Base-by-base conservation (phyloP, 2,888 invertebrate genomes). In the Aleiodes leptofemur region DNA sequence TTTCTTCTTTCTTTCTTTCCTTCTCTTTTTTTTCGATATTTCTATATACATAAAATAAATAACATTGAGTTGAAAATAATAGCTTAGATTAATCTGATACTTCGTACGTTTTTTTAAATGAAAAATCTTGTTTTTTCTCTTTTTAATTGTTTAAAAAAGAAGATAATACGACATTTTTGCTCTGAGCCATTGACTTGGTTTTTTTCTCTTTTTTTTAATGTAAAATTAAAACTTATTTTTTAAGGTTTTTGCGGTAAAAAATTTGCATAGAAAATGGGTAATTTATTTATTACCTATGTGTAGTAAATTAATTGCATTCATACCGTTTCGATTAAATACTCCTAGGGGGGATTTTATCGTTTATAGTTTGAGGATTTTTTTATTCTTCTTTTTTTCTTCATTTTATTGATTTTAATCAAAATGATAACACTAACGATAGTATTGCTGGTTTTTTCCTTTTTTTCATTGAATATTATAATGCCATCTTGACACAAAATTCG, bases 1-100 rank as follows among this genome's bases (percentile, higher is more conserved):
- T 14, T 7, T 13, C 11, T 4, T 34, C 3, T 34, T 6, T 34
- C 4, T 0, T 43, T 16, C 5, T 61, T 61, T 7, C 2, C 23
- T 14, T 61, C 14, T 38, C 4, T 64, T 9, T 8, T 11, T 64
- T 64, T 29, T 48, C 48, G 23, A 43, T 64, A 16, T 43, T 14
- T 61, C 13, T 75, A 75, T 75, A 50, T 75, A 75, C 75, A 75
- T 68, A 57, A 74, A 75, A 75, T 75, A 72, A 72, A 75, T 75
- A 75, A 72, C 53, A 50, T 66, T 57, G 43, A 34, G 56, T 64
- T 75, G 9, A 16, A 48, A 51, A 6, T 34, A 51, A 34, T 31
- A 53, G 16, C 13, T 9, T 16, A 11, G 51, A 68, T 68, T 68
- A 68, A 68, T 68, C 68, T 31, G 51, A 51, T 13, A 68, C n/a